These are phyloP conservation scores for Sminthurinus aureus DNA, from an alignment of 2,888 invertebrate genomes.

Conservation along the genomic window DNA sequence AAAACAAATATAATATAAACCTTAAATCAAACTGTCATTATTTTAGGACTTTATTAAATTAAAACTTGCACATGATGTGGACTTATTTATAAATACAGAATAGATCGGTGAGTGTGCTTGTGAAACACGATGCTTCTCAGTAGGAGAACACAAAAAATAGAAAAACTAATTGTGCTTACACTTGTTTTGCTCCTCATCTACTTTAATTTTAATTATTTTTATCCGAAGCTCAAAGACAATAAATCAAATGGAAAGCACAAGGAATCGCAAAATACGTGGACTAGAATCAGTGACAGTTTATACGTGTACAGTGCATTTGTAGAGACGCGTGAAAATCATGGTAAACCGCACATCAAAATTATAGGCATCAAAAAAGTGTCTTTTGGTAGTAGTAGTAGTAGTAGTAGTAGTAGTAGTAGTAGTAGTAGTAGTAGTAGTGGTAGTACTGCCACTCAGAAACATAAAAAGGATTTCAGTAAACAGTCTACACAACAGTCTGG, in stretches of 20 bases:
- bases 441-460: no score
- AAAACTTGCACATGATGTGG: not conserved
- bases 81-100: not conserved
- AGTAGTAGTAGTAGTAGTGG: no score
- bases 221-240: not conserved
- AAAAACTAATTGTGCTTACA: not conserved
- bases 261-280: conserved; percentile 50
- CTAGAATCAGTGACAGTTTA: conserved; percentile 56
- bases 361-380: conserved; percentile 40
- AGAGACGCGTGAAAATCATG: conserved; percentile 54
- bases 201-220: not conserved
- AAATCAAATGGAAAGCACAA: not conserved
- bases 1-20: not conserved
- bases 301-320: conserved; percentile 60
- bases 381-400: no score
- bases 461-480: conserved; percentile 41
- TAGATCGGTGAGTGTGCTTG: not conserved
- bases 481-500: not conserved
- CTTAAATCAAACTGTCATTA: no score
- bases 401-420: no score
- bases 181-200: not conserved
- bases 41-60: not conserved
- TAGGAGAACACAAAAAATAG: not conserved
- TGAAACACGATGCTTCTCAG: not conserved
- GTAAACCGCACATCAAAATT: conserved; percentile 45